Evolutionary conservation across 1,140 invertebrate genomes (phyloP), one percentile per base, ranked within the genome.

Genomic region (Drosophila orosa): DNA sequence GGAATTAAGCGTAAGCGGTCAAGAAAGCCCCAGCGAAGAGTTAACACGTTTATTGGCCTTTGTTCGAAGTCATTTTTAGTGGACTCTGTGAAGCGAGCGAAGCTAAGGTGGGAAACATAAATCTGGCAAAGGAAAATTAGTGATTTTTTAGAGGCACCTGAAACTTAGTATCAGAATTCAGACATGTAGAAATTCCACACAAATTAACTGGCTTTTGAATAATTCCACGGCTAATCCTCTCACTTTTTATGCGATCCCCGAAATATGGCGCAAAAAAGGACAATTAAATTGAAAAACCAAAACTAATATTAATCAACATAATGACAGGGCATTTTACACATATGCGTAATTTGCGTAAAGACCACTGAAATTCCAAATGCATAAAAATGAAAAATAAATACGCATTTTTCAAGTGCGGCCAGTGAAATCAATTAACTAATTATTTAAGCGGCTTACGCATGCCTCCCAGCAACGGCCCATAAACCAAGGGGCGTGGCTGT

Each of bases 401-500:
- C 29, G 39, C 17, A 48, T 44, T 47, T 48, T 68, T 69, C 67
- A 40, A 72, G 27, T 58, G 66, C 22, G 63, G 71, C 54, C 40
- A 55, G 50, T 48, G 52, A 67, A 78, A 77, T 58, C 81, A 84
- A 84, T 84, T 80, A 85, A 74, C 81, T 85, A 84, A 84, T 84
- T 85, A 80, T 84, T 85, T 80, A 85, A 81, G 73, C 74, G 47
- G 77, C 58, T 77, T 84, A 76, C 72, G 33, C 29, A 45, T 40
- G 40, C 73, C 62, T 10, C 50, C 29, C 57, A 54, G 57, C 29
- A 58, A 58, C 33, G 6, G 13, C 22, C 74, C 55, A 78, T 67
- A 52, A 66, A 66, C 54, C 27, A 27, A 33, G 54, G 54, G 61
- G 61, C 47, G 39, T 37, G 67, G 58, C 44, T 42, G 50, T 5